Percentiles rank a stretch among this genome's conserved stretches.
phyloP scores from a whole-genome alignment of 64 coral and sea anemone genomes.

The Pocillopora verrucosa region DNA sequence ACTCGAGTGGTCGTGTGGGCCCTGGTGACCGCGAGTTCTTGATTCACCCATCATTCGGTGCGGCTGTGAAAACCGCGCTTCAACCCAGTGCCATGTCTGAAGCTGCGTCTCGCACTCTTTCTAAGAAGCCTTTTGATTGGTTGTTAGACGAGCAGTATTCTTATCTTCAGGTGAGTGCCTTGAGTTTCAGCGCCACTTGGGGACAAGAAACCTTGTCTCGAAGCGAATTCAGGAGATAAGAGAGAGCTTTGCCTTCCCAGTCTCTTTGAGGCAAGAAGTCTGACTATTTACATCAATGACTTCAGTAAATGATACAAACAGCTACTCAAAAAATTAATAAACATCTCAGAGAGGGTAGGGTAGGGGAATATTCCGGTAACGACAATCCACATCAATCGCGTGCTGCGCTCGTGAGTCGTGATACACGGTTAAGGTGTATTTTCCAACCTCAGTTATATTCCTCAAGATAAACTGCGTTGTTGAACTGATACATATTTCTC shows the following conservation, averaged over 20 bases:
- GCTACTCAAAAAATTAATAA: too few relatives aligned
- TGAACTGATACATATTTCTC: background rate
- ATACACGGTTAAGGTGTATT: background rate
- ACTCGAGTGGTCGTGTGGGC: constrained; percentile 78
- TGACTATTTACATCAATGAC: too few relatives aligned
- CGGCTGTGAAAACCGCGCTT: constrained; percentile 76
- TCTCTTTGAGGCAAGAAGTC: too few relatives aligned
- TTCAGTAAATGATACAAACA: too few relatives aligned
- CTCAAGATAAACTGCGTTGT: background rate
- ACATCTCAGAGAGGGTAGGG: too few relatives aligned
- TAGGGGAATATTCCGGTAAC: too few relatives aligned
- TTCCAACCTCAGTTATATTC: too few relatives aligned
- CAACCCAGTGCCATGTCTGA: constrained; percentile 70
- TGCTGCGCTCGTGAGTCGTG: background rate
- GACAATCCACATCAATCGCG: too few relatives aligned
- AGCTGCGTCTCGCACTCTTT: constrained; percentile 45
- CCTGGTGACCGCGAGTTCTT: constrained; percentile 94
- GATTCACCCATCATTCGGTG: constrained; percentile 86
- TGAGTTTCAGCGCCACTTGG: background rate
- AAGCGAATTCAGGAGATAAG: background rate
- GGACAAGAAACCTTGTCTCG: background rate
- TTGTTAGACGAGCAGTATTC: constrained; percentile 91
- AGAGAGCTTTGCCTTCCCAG: too few relatives aligned
- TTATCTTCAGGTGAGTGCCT: constrained; percentile 69
- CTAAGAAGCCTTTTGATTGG: constrained; percentile 99